Evolutionary conservation across 1,140 invertebrate genomes (phyloP).

Genomic region (Cotesia chilonis): DNA sequence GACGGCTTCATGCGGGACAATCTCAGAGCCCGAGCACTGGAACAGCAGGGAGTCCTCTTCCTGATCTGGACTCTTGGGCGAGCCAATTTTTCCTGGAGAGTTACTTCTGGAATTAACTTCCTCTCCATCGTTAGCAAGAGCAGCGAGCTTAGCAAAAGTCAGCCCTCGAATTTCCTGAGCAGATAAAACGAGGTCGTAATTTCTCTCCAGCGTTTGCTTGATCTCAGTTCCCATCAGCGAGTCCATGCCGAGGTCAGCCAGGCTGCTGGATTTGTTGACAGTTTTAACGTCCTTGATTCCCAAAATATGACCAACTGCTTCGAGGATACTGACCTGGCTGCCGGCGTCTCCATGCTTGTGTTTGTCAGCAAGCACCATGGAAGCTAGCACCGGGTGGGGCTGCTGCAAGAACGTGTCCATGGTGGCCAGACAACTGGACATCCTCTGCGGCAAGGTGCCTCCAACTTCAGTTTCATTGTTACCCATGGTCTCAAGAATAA

Average conservation of each 20-base stretch:
- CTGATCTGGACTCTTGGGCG: constrained; percentile 15
- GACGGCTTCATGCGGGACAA: constrained; percentile 74
- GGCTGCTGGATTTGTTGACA: constrained; percentile 75
- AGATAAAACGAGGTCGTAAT: constrained; percentile 88
- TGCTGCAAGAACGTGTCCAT: constrained; percentile 90
- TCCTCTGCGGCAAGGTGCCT: constrained; percentile 92
- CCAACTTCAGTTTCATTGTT: constrained; percentile 90
- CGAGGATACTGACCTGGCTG: constrained; percentile 71
- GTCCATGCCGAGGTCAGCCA: constrained; percentile 96
- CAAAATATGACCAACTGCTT: constrained; percentile 84
- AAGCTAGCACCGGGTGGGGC: constrained; percentile 84
- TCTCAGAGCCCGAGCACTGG: constrained; percentile 50
- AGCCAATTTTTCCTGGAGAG: constrained; percentile 42
- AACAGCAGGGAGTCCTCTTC: constrained; percentile 43
- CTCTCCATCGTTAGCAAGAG: constrained; percentile 69
- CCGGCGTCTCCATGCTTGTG: constrained; percentile 66
- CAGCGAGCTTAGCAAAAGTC: constrained; percentile 77
- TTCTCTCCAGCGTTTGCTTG: constrained; percentile 93
- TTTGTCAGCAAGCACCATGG: constrained; percentile 83
- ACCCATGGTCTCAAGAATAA: constrained; percentile 87
- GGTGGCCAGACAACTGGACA: constrained; percentile 84
- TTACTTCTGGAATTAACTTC: constrained; percentile 44
- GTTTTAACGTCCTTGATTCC: constrained; percentile 86
- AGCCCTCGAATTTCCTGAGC: constrained; percentile 87
- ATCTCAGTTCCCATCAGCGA: constrained; percentile 98